Evolutionary conservation across 2,113 vertebrate species (phyloP), one percentile per base, ranked within the genome.

Genomic region (Origma solitaria): DNA sequence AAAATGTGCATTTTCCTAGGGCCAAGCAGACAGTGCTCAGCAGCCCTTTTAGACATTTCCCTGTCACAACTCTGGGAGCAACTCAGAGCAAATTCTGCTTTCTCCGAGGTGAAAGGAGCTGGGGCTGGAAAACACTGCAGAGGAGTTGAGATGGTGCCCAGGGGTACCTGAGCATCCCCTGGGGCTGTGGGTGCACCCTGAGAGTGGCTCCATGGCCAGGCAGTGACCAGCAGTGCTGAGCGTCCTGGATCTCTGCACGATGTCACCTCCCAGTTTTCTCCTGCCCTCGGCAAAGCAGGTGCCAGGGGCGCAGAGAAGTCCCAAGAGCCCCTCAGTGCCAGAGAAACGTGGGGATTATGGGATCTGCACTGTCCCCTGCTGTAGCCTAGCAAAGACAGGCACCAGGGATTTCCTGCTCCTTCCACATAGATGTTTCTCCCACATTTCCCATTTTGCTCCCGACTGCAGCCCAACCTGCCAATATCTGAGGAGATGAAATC

Each of bases 131-230:
- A 31, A 21, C 49, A 8, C 11, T 1, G 1, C 24, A 62, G 20
- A 35, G 17, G 18, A 24, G 25, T 13, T 30, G 37, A 16, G 19
- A 13, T 19, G 25, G n/a, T 45, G n/a, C 35, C 49, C 37, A 33
- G 30, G 61, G 42, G 27, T 11, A 16, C 13, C 22, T 40, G 47
- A 13, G 47, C 49, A 10, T 47, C 18, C 44, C 0, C 22, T 50
- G n/a, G 44, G 27, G n/a, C 28, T 64, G 28, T 45, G 54, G 15
- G 24, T 11, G 25, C 13, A 15, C 28, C 10, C 38, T 24, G 62
- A 38, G 50, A 42, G 27, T 0, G 1, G 14, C 25, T 65, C 69
- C 27, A 4, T 7, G 33, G 16, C 1, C 3, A 20, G 23, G 28
- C 21, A 45, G 49, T 15, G 28, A 64, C 62, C 42, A 51, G 38